Base-by-base conservation (phyloP, 1,140 invertebrate species). In the Tetragonula clypearis region DNA sequence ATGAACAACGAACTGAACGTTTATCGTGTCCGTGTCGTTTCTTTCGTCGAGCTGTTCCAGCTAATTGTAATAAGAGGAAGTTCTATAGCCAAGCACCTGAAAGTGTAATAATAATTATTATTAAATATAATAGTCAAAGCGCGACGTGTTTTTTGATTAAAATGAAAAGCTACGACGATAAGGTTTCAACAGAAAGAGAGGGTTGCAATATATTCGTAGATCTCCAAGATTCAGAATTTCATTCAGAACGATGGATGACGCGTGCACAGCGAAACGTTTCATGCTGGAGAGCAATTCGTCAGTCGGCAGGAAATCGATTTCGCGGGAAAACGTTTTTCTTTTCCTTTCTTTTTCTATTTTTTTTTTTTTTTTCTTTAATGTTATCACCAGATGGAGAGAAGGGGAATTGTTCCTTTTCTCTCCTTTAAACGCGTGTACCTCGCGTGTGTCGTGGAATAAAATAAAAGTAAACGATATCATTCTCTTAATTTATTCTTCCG, bases 401-500 rank as follows among this genome's bases (percentile, higher is more conserved):
- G 41, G 8, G 41, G 41, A 19, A 15, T 26, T 55, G 21, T 56
- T 62, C 65, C 41, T 23, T 56, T 55, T 23, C n/a, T 79, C 15
- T 79, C 15, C 41, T 55, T 72, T 65, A 62, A 35, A 17, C 35
- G 21, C 41, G 19, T 17, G 15, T 60, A 41, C 60, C 75, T 21
- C 11, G 23, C 56, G 66, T 41, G n/a, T 76, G n/a, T 76, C 76
- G 19, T 15, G 56, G 21, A 35, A 35, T 71, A n/a, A 55, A 72
- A 84, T 62, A 56, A 77, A 58, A 62, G 26, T 41, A 65, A 73
- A 79, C n/a, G 82, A 79, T 79, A 84, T 73, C 78, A 56, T 65
- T 73, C n/a, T 79, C 49, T 84, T 79, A 79, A 84, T 84, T 84
- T 84, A 84, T 84, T 84, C 76, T 35, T 35, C 82, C 76, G 77